Conservation (phyloP, 2,888 invertebrate genomes). For the Lasioglossum figueresi region DNA sequence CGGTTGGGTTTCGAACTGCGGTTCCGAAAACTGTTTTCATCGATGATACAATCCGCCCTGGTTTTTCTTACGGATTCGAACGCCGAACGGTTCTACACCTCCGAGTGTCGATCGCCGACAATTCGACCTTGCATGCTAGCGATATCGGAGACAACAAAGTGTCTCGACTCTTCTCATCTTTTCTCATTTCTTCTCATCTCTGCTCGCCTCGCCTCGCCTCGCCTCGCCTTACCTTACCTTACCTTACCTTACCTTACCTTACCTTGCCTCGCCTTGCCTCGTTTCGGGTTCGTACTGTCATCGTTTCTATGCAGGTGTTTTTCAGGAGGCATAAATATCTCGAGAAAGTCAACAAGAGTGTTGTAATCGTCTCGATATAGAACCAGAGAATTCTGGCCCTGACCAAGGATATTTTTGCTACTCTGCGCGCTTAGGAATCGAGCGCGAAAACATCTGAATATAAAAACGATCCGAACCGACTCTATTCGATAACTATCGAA, state of each 20-base stretch:
- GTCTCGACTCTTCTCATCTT: neutral
- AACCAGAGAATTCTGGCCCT: conserved; percentile 11
- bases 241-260: neutral
- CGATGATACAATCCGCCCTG: neutral
- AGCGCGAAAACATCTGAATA: neutral
- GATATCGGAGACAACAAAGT: neutral
- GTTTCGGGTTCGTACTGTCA: neutral
- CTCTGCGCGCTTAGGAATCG: conserved; percentile 14
- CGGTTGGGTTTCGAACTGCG: neutral
- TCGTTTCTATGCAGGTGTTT: neutral
- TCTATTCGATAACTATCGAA: neutral
- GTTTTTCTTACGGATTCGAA: neutral
- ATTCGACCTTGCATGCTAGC: neutral
- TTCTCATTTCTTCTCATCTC: neutral
- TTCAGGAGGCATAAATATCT: neutral
- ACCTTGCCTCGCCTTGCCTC: neutral
- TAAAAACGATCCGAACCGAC: neutral
- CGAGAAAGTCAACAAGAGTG: conserved; percentile 28
- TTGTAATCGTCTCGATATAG: conserved; percentile 34
- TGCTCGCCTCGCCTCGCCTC: neutral
- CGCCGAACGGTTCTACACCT: neutral
- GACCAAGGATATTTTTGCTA: conserved; percentile 61
- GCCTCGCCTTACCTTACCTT: neutral
- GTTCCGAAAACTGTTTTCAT: neutral
- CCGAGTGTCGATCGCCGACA: neutral